Base-by-base conservation (phyloP, 2,113 vertebrate species). In the Sprattus sprattus region DNA sequence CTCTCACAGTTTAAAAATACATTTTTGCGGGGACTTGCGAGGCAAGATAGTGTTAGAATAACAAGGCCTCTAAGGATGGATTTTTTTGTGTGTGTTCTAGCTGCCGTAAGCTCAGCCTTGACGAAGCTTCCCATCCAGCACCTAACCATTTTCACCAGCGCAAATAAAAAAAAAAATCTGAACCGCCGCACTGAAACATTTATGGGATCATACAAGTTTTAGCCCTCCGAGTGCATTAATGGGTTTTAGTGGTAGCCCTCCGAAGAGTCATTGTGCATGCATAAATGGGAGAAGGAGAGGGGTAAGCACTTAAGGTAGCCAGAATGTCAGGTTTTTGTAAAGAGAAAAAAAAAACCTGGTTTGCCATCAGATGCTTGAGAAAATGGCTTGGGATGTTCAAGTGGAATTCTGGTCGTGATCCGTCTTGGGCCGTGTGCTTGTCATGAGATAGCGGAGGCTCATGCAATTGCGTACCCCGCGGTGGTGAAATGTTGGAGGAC, bases 131-230 rank as follows among this genome's bases (percentile, higher is more conserved):
- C 39, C 71, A 78, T 78, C 71, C 71, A 39, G 71, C n/a, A 10
- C 13, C 32, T 32, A 39, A 39, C 94, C 92, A 95, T 95, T 93
- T 93, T 93, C 92, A 93, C 87, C 88, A 93, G 94, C 88, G 96
- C 88, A 3, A 44, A n/a, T n/a, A 15, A 78, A 78, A 78, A 67
- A 67, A 28, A 67, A 93, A 94, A 95, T 96, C 95, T 91, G 94
- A 95, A 95, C 92, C 91, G 57, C 46, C 87, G 91, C 92, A 86
- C 89, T 98, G 89, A 98, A 98, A 97, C 93, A 98, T 97, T 97
- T 95, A 98, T 96, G 89, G 84, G 89, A 95, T 96, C 96, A 96
- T 97, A 94, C 94, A 98, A 96, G 91, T 97, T 98, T 98, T 97
- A 97, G 89, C 83, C 92, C 91, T 93, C 90, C 92, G 95, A 96